Conservation (phyloP, 2,797 vertebrate species). For the Parotocinclus haroldoi region DNA sequence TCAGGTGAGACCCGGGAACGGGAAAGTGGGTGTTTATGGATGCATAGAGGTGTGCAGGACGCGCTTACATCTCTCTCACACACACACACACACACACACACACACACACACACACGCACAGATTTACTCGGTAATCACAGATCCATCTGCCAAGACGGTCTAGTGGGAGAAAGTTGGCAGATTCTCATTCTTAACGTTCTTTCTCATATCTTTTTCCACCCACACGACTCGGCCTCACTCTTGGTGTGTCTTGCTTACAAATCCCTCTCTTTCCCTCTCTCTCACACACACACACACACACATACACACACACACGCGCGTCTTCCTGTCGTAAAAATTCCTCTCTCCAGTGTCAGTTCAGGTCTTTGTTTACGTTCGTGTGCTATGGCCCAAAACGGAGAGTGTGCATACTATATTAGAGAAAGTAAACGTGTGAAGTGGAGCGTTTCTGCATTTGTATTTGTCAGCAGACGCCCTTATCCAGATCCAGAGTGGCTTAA, state of each 20-base stretch:
- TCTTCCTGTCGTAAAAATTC: too few species aligned
- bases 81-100: not conserved
- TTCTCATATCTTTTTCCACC: not conserved
- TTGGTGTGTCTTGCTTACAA: not conserved
- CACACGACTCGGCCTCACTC: slow-evolving; percentile 2
- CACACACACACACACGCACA: not conserved
- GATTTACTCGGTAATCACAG: not conserved
- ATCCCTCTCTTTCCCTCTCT: too few species aligned
- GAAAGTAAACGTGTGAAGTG: too few species aligned
- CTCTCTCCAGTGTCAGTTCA: too few species aligned
- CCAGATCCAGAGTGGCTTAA: too few species aligned
- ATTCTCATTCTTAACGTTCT: slow-evolving; percentile 5
- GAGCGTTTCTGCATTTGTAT: too few species aligned
- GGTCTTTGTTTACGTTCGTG: too few species aligned
- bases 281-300: not conserved
- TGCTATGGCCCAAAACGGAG: too few species aligned
- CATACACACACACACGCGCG: too few species aligned
- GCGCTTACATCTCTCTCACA: slow-evolving; percentile 11
- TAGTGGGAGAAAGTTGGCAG: not conserved
- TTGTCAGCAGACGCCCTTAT: too few species aligned
- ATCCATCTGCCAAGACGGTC: not conserved
- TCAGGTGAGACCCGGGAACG: slow-evolving; percentile 79
- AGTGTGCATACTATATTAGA: too few species aligned
- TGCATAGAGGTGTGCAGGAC: slow-evolving; percentile 5
- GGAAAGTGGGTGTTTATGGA: slow-evolving; percentile 3